A percentile compares a stretch with the other conserved stretches of the same genome.
Conservation (phyloP, 1,140 invertebrate species). For the Eciton burchellii region DNA sequence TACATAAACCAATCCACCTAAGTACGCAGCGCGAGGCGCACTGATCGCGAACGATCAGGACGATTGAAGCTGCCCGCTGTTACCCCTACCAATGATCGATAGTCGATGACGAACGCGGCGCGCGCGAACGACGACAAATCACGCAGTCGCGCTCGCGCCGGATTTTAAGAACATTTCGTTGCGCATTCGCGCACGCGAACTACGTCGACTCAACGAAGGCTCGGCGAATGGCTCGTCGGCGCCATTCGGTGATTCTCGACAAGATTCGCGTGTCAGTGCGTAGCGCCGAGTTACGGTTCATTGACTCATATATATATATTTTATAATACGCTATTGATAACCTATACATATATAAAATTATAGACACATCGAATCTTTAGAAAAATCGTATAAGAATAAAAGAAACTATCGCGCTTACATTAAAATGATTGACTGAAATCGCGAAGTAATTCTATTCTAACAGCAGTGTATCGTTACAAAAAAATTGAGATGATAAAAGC, state of each 20-base stretch:
- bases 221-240: slow-evolving; percentile 53
- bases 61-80: too few relatives aligned
- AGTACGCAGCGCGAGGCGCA: slow-evolving; percentile 19
- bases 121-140: slow-evolving; percentile 59
- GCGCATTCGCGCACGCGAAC: slow-evolving; percentile 14
- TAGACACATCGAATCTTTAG: too few relatives aligned
- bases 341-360: too few relatives aligned
- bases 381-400: too few relatives aligned
- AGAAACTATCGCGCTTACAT: too few relatives aligned
- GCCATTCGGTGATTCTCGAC: slow-evolving; percentile 40
- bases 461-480: not conserved
- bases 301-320: not conserved
- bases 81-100: slow-evolving; percentile 11
- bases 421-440: not conserved
- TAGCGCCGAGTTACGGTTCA: slow-evolving; percentile 11
- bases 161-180: slow-evolving; percentile 62
- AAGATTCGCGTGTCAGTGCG: slow-evolving; percentile 35
- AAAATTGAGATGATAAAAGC: not conserved
- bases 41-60: slow-evolving; percentile 1
- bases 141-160: slow-evolving; percentile 45
- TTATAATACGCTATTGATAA: too few relatives aligned
- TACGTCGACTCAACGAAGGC: slow-evolving; percentile 29
- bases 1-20: not conserved
- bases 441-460: not conserved
- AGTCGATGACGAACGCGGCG: not conserved